These are phyloP conservation scores for Mesochorus sp. DNA, from an alignment of 2,888 invertebrate genomes.

Conservation along the genomic window DNA sequence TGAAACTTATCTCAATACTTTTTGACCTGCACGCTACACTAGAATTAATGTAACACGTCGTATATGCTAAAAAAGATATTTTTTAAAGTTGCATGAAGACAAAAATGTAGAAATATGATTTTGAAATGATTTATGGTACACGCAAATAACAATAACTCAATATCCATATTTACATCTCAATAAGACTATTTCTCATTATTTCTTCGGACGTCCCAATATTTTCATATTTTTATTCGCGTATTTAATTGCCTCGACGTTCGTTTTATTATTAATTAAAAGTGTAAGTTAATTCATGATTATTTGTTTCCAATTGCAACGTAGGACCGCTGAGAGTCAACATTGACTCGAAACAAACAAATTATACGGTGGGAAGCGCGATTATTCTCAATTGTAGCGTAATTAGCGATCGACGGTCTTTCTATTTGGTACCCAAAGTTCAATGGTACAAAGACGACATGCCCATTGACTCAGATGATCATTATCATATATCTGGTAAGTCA, in stretches of 20 bases:
- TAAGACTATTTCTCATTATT: no score
- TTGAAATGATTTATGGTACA: neutral
- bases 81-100: no score
- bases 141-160: no score
- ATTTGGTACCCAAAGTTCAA: conserved; percentile 88
- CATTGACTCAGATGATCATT: conserved; percentile 84
- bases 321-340: conserved; percentile 88
- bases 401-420: conserved; percentile 90
- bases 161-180: no score
- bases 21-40: neutral
- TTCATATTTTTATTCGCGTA: neutral
- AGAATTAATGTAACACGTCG: conserved; percentile 18
- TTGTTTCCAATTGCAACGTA: conserved; percentile 73
- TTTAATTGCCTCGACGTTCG: conserved; percentile 27
- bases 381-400: conserved; percentile 89
- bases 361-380: conserved; percentile 87
- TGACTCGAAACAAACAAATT: conserved; percentile 83
- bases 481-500: conserved; percentile 86
- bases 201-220: conserved; percentile 7
- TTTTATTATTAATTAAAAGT: neutral
- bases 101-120: no score
- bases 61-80: no score
- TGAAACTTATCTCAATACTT: conserved; percentile 22
- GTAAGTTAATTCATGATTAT: conserved; percentile 24
- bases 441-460: conserved; percentile 91